Conservation (phyloP, 2,888 invertebrate species). For the Lasius platythorax region DNA sequence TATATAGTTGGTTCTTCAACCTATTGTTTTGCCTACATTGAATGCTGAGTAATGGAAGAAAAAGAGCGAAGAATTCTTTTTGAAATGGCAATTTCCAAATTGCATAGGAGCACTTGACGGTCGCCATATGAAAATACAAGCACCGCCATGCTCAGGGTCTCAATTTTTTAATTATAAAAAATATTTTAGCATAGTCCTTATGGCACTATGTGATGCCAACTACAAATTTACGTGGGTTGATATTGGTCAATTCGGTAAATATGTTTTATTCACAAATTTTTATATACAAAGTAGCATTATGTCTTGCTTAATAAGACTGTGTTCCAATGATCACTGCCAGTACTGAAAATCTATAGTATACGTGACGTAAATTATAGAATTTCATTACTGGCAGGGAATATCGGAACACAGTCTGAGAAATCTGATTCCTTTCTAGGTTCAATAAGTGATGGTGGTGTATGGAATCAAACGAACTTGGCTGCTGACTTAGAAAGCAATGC, state of each 20-base stretch:
- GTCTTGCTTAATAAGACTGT: not conserved
- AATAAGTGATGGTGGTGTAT: constrained; percentile 7
- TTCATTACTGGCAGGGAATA: too few relatives aligned
- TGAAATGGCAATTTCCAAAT: constrained; percentile 34
- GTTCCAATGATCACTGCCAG: too few relatives aligned
- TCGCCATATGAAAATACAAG: constrained; percentile 28
- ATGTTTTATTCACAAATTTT: not conserved
- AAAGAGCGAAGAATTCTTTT: too few relatives aligned
- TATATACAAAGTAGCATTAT: not conserved
- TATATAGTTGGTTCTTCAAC: too few relatives aligned
- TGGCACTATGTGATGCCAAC: not conserved
- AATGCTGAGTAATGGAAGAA: too few relatives aligned
- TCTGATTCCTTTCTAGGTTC: constrained; percentile 2
- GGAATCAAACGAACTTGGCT: not conserved
- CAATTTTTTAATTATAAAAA: not conserved
- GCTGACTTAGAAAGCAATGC: constrained; percentile 3
- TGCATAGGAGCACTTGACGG: constrained; percentile 21
- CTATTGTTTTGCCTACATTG: too few relatives aligned
- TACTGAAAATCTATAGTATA: too few relatives aligned
- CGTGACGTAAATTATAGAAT: too few relatives aligned
- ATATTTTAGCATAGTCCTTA: constrained; percentile 12
- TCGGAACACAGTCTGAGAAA: not conserved
- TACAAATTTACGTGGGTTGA: constrained; percentile 8
- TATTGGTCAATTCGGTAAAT: constrained; percentile 17
- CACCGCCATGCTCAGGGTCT: constrained; percentile 19